These are phyloP conservation scores for Hyposmocoma kahamanoa DNA, from an alignment of 1,140 invertebrate genomes.

Conservation along the genomic window DNA sequence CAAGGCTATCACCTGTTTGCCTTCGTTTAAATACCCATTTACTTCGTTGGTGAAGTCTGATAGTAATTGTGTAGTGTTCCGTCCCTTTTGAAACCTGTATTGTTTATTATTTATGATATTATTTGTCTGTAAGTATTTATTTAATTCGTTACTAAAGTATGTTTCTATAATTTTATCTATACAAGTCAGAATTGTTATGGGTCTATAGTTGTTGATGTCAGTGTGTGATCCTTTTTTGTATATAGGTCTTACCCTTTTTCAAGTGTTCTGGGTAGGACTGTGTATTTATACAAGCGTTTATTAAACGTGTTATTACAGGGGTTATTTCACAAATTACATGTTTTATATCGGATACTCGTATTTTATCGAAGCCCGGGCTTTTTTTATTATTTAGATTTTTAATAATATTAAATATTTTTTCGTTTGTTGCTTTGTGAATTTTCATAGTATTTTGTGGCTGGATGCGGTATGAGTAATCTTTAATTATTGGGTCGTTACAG, in stretches of 20 bases:
- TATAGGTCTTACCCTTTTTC: not conserved
- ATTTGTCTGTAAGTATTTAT: not conserved
- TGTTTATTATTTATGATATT: conserved; percentile 1
- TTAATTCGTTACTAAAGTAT: not conserved
- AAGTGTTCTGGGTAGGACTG: not conserved
- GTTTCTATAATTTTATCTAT: conserved; percentile 4
- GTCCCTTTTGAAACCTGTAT: not conserved
- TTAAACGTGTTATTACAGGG: not conserved
- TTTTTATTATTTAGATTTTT: not conserved
- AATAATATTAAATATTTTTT: not conserved
- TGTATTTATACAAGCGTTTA: not conserved
- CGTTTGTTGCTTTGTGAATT: not conserved
- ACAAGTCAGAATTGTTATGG: not conserved
- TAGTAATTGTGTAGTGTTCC: not conserved
- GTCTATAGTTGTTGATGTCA: not conserved
- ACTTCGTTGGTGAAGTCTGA: not conserved
- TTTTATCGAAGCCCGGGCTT: not conserved
- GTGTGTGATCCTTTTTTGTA: not conserved
- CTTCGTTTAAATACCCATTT: not conserved
- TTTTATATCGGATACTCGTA: not conserved
- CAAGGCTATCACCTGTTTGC: not conserved
- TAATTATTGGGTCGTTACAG: not conserved
- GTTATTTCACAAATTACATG: not conserved
- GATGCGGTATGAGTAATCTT: not conserved
- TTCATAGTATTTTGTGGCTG: not conserved